A percentile compares a stretch with the other conserved stretches of the same genome.
phyloP scores from a whole-genome alignment of 2,888 invertebrate genomes.

The Limnephilus lunatus region DNA sequence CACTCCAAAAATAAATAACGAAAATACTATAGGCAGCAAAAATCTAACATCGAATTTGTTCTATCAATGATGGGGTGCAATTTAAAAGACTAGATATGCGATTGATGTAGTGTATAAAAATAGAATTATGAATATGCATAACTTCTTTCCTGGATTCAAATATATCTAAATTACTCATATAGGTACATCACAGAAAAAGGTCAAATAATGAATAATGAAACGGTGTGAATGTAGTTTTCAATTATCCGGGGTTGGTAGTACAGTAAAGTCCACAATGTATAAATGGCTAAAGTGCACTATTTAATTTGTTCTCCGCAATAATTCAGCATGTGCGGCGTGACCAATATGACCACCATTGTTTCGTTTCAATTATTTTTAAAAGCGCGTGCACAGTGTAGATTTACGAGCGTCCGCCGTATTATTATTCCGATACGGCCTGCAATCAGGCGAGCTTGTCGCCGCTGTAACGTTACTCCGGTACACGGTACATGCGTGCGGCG shows the following conservation, averaged over 20 bases:
- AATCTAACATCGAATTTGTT: no score
- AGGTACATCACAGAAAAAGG: background rate
- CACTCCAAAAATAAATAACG: no score
- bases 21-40: no score
- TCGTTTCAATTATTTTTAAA: slow-evolving; percentile 38
- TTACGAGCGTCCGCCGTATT: slow-evolving; percentile 43
- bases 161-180: background rate
- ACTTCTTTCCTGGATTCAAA: background rate
- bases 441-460: slow-evolving; percentile 52
- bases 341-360: slow-evolving; percentile 24
- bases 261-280: background rate
- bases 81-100: background rate
- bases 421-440: slow-evolving; percentile 45
- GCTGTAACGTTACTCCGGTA: slow-evolving; percentile 45
- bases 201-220: background rate
- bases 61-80: no score
- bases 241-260: background rate
- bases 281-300: background rate
- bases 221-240: background rate
- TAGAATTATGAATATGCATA: background rate
- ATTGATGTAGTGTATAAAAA: background rate
- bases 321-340: background rate
- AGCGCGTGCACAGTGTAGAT: slow-evolving; percentile 14
- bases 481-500: slow-evolving; percentile 46
- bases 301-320: slow-evolving; percentile 5